Evolutionary conservation across 1,140 invertebrate genomes (phyloP), one percentile per base, ranked within the genome.

Genomic region (Zaprionus nigranus): DNA sequence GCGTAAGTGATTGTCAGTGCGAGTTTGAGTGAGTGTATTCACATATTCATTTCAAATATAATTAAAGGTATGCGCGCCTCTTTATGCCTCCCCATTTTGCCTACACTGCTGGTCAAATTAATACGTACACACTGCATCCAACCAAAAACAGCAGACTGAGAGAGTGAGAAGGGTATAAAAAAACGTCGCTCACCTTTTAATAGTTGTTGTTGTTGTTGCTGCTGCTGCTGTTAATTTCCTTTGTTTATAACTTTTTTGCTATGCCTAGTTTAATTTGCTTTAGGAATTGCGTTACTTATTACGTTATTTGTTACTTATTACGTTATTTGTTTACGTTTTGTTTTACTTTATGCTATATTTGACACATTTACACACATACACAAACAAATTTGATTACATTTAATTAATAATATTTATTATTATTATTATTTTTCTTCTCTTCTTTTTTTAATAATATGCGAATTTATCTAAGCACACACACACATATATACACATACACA

Each of bases 211-310:
- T 74, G 20, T 46, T 49, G 51, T 6, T 63, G 36, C 38, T 63
- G 54, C 38, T 63, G 54, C 56, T 62, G 59, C n/a, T 63, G 38
- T 57, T 68, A 24, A 36, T 71, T 75, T 79, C 34, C 46, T 80
- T 34, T 56, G 20, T 61, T 70, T 75, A 51, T 51, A 40, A 40
- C 28, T 70, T 73, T 73, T 51, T 68, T 56, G 17, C 51, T 38
- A 51, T 54, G 6, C 28, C 26, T 66, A 46, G 40, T 46, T 46
- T 7, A 76, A 88, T 87, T 88, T 79, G 30, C 64, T 81, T 90
- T 90, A 88, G 81, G 74, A 88, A 81, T 90, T 90, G 60, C 68
- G 71, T 82, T 88, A 84, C 54, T 58, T 81, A 90, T 88, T 84
- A 17, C 40, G 40, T 43, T 38, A 63, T 56, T 67, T 40, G n/a